Evolutionary conservation across 2,797 vertebrate genomes (phyloP), one percentile per base, ranked within the genome.

Genomic region (Danio tinwini): DNA sequence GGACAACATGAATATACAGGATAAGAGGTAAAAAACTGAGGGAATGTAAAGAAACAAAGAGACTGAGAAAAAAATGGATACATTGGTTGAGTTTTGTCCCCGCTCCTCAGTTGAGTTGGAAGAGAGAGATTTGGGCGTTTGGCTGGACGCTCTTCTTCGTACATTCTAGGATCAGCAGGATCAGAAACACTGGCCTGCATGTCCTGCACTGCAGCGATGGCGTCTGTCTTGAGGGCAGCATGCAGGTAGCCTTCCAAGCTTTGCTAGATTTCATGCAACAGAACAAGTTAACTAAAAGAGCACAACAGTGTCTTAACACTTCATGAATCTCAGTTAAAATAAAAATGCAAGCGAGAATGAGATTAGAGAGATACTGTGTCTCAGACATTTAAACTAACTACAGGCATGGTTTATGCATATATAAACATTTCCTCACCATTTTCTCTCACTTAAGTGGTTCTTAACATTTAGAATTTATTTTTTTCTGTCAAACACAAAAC

Each of bases 171-270:
- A 55, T 86, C 81, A 73, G 89, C 87, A n/a, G 83, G 85, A 75
- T 91, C 89, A 53, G 85, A 87, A 53, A 74, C 84, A 44, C 89
- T 83, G 39, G 81, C 75, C 37, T 87, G 88, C 42, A 85, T 78
- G 42, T 93, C 92, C 84, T 92, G 91, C 62, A 91, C 79, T 80
- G 92, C 87, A 67, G 88, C 80, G 72, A 91, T 85, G 0, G 88
- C 88, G 86, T 98, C 95, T 1, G 92, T 90, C 90, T 92, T 95
- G 42, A 99, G 86, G 0, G 92, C 95, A 12, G 91, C 88, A 85
- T 90, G 94, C 75, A 99, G 92, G 72, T 95, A 96, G 10, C 93
- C 94, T 86, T 97, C 91, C 9, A 96, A 91, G 71, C 94, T 95
- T 97, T 99, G 88, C 53, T 67, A 88, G 88, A 45, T 81, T 56